Percentiles rank a stretch among this genome's conserved stretches.
Conservation (phyloP, 2,113 vertebrate species). For the Corythaixoides concolor region DNA sequence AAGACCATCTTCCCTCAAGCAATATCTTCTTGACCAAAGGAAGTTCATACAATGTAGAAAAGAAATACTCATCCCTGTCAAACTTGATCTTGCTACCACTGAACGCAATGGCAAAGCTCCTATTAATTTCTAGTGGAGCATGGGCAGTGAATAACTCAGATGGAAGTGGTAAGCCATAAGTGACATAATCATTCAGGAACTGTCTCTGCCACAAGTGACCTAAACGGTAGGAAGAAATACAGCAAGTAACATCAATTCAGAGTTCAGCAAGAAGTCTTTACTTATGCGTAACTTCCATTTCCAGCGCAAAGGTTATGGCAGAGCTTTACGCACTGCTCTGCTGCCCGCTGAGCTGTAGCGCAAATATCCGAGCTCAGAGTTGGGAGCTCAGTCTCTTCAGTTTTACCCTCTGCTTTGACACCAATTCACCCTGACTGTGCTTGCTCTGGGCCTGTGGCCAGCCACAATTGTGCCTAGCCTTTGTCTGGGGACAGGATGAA, state of each 20-base stretch:
- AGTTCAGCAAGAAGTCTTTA: background rate
- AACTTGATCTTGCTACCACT: background rate
- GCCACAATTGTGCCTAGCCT: rapidly evolving
- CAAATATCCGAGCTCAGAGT: background rate
- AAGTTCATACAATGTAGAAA: background rate
- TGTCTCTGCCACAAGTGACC: background rate
- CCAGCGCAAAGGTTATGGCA: background rate
- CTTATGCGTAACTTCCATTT: background rate
- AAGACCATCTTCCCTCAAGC: background rate
- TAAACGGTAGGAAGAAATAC: conserved; percentile 24
- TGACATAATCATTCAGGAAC: conserved; percentile 33
- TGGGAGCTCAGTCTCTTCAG: background rate
- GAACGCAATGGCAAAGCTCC: background rate
- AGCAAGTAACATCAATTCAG: background rate
- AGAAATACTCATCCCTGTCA: conserved; percentile 19
- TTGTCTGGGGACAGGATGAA: background rate
- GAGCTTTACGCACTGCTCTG: background rate
- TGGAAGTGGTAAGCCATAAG: conserved; percentile 38
- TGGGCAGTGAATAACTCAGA: conserved; percentile 9
- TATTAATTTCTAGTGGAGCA: background rate
- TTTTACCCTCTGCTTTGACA: background rate
- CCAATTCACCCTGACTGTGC: background rate
- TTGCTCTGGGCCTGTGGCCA: background rate
- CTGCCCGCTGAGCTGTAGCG: background rate
- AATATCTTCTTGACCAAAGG: conserved; percentile 11